Evolutionary conservation across 2,797 vertebrate genomes (phyloP).

Genomic region (Astyanax mexicanus): DNA sequence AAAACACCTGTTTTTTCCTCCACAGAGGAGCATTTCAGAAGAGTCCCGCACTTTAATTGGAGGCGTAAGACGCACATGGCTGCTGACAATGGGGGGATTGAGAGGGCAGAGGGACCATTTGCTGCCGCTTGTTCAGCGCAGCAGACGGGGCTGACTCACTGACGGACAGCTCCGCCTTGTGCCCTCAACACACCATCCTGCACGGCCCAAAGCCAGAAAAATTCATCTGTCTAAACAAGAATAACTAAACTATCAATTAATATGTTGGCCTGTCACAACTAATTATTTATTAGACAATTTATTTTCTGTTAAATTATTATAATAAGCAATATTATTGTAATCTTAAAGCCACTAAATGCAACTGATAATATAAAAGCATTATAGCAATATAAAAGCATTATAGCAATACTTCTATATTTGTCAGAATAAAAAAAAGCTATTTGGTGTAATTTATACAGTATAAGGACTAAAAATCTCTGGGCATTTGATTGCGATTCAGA

Average conservation of each 20-base stretch:
- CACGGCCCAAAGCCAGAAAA: background rate
- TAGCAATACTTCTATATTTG: too few relatives aligned
- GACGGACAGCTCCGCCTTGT: background rate
- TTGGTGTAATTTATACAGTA: too few relatives aligned
- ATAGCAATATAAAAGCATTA: too few relatives aligned
- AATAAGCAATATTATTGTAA: too few relatives aligned
- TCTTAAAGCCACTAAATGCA: too few relatives aligned
- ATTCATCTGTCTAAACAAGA: background rate
- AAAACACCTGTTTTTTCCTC: slow-evolving; percentile 62
- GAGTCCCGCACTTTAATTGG: slow-evolving; percentile 52
- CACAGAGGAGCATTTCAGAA: slow-evolving; percentile 59
- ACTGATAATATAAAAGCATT: too few relatives aligned
- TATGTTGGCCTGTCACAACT: too few relatives aligned
- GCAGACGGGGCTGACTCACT: slow-evolving; percentile 25
- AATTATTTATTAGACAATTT: too few relatives aligned
- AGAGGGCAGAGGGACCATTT: slow-evolving; percentile 55
- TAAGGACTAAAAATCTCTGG: too few relatives aligned
- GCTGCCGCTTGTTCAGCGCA: slow-evolving; percentile 51
- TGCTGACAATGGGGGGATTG: slow-evolving; percentile 57
- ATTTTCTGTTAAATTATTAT: too few relatives aligned
- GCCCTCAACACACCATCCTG: slow-evolving; percentile 5
- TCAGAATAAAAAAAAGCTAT: too few relatives aligned
- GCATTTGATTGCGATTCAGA: too few relatives aligned
- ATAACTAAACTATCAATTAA: background rate
- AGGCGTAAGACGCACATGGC: slow-evolving; percentile 52